Conservation (phyloP, 2,113 vertebrate genomes). For the Alligator sinensis region DNA sequence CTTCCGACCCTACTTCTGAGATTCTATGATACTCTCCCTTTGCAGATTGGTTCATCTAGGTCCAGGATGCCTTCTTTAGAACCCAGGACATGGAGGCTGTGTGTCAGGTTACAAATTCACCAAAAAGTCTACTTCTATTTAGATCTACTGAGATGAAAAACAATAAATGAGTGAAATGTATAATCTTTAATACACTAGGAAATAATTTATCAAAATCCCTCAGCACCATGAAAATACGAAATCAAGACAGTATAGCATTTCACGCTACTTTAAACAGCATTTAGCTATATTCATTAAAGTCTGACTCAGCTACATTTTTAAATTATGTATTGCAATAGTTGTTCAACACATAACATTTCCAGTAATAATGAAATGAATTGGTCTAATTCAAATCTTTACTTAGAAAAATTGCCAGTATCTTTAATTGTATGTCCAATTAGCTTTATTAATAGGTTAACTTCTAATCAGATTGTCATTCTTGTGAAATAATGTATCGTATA, state of each 20-base stretch:
- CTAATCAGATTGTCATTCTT: not conserved
- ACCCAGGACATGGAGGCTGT: not conserved
- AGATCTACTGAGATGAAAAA: not conserved
- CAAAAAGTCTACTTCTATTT: not conserved
- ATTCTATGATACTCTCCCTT: not conserved
- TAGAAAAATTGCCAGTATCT: not conserved
- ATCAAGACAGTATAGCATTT: not conserved
- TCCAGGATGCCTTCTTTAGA: not conserved
- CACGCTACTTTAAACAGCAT: not conserved
- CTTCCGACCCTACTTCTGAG: too few relatives aligned
- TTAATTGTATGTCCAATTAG: not conserved
- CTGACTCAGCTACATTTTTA: not conserved
- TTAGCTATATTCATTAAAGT: not conserved
- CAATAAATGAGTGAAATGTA: not conserved
- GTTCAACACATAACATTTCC: not conserved
- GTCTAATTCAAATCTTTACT: not conserved
- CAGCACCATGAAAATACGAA: not conserved
- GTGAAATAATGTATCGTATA: not conserved
- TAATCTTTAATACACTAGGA: not conserved
- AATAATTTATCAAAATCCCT: not conserved
- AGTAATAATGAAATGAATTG: not conserved
- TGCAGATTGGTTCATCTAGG: not conserved
- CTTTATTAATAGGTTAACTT: conserved; percentile 7
- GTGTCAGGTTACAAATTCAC: not conserved
- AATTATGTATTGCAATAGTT: not conserved